Evolutionary conservation across 2,888 invertebrate species (phyloP), one percentile per base, ranked within the genome.

Genomic region (Notodonta dromedarius): DNA sequence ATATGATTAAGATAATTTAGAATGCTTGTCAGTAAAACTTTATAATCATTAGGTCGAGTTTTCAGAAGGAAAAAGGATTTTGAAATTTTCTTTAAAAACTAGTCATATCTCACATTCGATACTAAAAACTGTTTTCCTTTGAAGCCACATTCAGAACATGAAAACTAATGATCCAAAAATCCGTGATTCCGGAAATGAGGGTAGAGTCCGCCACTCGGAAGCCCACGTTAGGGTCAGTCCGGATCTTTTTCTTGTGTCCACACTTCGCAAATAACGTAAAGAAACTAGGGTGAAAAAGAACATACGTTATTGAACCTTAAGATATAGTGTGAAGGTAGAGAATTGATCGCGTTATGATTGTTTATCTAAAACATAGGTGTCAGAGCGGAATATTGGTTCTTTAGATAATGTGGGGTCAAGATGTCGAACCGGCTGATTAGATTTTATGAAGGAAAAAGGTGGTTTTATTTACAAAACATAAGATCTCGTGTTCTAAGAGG

Each of bases 131-230:
- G 52, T 11, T 35, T 53, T 24, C 52, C 4, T 53, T 53, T 53
- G 52, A 53, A 53, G 35, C 16, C 5, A 35, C 16, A 62, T 63
- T 59, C 63, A 12, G 56, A 11, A 5, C 42, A 56, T 62, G 67
- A 67, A 73, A 72, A 72, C 67, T 78, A 80, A 80, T 77, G 78
- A 74, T 73, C 74, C 77, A 74, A 77, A 77, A 75, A 73, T 64
- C 70, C 73, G 78, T 78, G 77, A 82, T 78, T 76, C 60, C 73
- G 88, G 88, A 88, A 87, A 87, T 83, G 81, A 85, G 84, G 85
- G 77, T 70, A 74, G 69, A 69, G 79, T 87, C 84, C 81, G 79
- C 76, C 79, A 74, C 79, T 78, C 66, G 88, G 87, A 85, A 83
- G 78, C 78, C 71, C 75, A 77, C 78, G 16, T 44, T 79, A 74